Evolutionary conservation across 2,797 vertebrate species (phyloP).

Genomic region (Coccyzus lansbergi): DNA sequence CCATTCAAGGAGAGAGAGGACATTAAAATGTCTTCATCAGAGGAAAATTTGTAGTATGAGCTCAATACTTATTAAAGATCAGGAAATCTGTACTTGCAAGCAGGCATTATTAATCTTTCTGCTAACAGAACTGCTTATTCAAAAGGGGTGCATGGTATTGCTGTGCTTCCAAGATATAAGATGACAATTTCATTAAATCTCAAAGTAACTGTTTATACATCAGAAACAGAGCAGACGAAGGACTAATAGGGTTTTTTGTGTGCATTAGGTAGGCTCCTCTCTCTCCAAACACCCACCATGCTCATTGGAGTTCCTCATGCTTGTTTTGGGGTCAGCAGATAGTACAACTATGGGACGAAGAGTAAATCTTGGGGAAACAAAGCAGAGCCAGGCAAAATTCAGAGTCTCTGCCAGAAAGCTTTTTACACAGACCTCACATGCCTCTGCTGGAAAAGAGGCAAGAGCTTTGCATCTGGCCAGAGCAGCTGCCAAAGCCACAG

Average conservation of each 20-base stretch:
- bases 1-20: conserved; percentile 8
- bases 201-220: background rate
- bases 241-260: background rate
- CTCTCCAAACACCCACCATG: background rate
- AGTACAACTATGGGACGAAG: background rate
- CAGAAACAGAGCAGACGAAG: conserved; percentile 9
- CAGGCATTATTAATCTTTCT: conserved; percentile 42
- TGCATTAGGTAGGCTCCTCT: background rate
- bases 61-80: conserved; percentile 33
- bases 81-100: background rate
- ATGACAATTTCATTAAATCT: conserved; percentile 37
- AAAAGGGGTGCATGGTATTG: background rate
- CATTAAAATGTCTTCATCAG: conserved; percentile 37
- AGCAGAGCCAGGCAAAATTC: conserved; percentile 36
- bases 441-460: conserved; percentile 51
- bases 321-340: background rate
- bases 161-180: conserved; percentile 28
- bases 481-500: conserved; percentile 68
- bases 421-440: conserved; percentile 59
- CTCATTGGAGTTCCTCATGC: background rate
- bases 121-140: background rate
- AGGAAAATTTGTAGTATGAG: conserved; percentile 1
- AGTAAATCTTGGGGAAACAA: conserved; percentile 26
- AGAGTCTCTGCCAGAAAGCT: conserved; percentile 43
- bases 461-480: conserved; percentile 64